Base-by-base conservation (phyloP, 2,797 vertebrate genomes). In the Clarias laeviceps region DNA sequence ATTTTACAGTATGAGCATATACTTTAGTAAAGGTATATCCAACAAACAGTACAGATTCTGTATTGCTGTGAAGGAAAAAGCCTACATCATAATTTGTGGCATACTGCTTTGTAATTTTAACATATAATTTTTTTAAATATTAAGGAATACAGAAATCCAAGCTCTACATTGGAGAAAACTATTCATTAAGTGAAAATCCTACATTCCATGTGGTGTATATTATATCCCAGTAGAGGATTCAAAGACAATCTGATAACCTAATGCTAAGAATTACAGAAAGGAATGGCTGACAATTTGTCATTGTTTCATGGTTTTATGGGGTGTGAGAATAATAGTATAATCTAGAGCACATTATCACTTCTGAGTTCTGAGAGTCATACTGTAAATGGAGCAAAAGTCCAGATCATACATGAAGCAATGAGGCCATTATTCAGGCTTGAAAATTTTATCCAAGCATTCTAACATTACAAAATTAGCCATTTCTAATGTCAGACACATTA, bases 301-400 rank as follows among this genome's bases (percentile, higher is more conserved):
- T 83, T 80, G 76, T 66, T 85, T 86, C 17, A 27, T 88, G 80
- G 69, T 88, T 88, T 88, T 88, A 82, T 85, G 73, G 82, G n/a
- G 77, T 78, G 2, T 80, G 64, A 86, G 89, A 83, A 90, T 80
- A 87, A 79, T 86, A 59, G 1, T 17, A 15, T 86, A 89, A 84
- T 92, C 91, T 94, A 93, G 90, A 91, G 93, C 40, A 0, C 81
- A 88, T 95, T 93, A 94, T 84, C 94, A 87, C 88, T 92, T 88
- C 59, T 37, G 62, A 70, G 85, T 76, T 54, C 88, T 6, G 40
- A 18, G 81, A 91, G 87, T 89, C 88, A 34, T 84, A n/a, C n/a
- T n/a, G n/a, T n/a, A 37, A 34, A 83, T 65, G 73, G 83, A 84
- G 74, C 40, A 64, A 59, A 50, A 84, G 82, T 84, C 86, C 86